Base-by-base conservation (phyloP, 2,797 vertebrate genomes). In the Rhynchotus rufescens region DNA sequence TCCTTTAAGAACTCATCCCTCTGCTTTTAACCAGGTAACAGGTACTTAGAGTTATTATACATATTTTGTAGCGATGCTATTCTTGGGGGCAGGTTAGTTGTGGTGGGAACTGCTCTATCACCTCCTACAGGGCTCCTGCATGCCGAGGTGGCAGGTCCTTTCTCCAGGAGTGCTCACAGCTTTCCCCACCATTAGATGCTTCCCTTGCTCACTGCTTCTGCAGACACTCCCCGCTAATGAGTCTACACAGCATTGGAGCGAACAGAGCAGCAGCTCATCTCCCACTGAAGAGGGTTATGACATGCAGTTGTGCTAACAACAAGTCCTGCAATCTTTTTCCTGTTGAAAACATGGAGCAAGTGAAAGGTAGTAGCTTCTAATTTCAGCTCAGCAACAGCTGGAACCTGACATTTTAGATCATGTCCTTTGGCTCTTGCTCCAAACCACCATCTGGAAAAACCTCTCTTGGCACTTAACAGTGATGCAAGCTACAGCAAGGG, bases 361-460 rank as follows among this genome's bases (percentile, higher is more conserved):
- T 40, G n/a, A 74, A 84, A 94, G 61, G 80, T 65, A 76, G 90
- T 77, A 92, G 86, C 75, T 90, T 79, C 65, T 45, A 80, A 60
- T 84, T 61, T 67, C 80, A 89, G 47, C 0, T 1, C 72, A 80
- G 68, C 68, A 94, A 88, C 95, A 96, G 88, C 92, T 96, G 92
- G 88, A 93, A 94, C 22, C 3, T 54, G 90, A 84, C 57, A 0
- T 69, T 96, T 90, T 60, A 93, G 86, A 93, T 88, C 84, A 52
- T 76, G 90, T 94, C 92, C 92, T 95, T 89, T 94, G 93, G 94
- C 89, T 95, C 74, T 47, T 64, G 60, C 81, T 96, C 80, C 88
- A 93, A 82, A 91, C 68, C 78, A 91, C 90, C 95, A 96, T 94
- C 92, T 96, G 94, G 94, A 96, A 75, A 94, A 94, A 80, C 36